These are phyloP conservation scores for Vanacampus margaritifer DNA, from an alignment of 2,113 vertebrate species.

Conservation along the genomic window DNA sequence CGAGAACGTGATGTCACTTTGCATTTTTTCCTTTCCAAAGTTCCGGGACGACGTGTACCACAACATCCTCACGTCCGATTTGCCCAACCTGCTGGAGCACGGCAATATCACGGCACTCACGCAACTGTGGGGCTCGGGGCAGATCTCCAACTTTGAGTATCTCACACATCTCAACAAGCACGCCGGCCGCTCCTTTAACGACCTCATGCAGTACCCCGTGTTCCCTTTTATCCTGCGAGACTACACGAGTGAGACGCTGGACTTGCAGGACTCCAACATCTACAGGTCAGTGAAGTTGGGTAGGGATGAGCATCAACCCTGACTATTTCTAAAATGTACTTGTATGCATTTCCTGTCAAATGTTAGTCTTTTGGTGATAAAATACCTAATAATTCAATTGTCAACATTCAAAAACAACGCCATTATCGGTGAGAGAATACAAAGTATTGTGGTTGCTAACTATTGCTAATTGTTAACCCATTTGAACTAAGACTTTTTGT, in stretches of 20 bases:
- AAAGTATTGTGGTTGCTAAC: not conserved
- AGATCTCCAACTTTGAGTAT: conserved; percentile 98
- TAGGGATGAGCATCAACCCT: no score
- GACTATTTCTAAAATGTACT: not conserved
- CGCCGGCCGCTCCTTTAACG: conserved; percentile 94
- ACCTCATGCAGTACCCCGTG: conserved; percentile 98
- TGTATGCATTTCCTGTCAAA: not conserved
- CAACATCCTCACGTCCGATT: conserved; percentile 90
- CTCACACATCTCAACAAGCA: conserved; percentile 98
- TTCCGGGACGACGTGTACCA: conserved; percentile 96
- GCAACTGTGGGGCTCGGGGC: conserved; percentile 92
- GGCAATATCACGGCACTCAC: conserved; percentile 95
- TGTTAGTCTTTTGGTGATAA: not conserved
- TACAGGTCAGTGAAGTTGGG: conserved; percentile 77
- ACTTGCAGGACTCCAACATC: conserved; percentile 82
- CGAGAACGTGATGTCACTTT: not conserved
- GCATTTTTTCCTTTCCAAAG: conserved; percentile 57
- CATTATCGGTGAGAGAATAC: not conserved
- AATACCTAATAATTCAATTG: not conserved
- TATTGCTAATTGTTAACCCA: no score
- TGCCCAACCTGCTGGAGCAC: conserved; percentile 95
- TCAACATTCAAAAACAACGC: not conserved
- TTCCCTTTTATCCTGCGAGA: conserved; percentile 96
- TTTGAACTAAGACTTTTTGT: no score
- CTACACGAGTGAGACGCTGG: conserved; percentile 87